phyloP scores from a whole-genome alignment of 2,888 invertebrate genomes.

The Cremastinae sp. region DNA sequence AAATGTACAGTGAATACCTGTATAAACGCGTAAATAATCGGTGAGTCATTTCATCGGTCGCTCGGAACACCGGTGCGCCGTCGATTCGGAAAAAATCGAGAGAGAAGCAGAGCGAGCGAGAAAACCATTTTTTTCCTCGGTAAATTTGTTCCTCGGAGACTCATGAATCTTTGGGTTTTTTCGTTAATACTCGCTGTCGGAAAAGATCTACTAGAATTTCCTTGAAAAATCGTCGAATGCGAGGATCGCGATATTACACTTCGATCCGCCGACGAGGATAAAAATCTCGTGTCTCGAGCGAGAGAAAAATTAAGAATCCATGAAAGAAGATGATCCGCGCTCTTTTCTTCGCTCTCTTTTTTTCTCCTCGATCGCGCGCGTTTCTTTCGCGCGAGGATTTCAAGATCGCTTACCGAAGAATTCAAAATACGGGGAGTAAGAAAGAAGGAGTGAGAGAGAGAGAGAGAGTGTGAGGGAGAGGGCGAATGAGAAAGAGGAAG shows the following conservation, averaged over 20 bases:
- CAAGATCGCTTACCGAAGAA: conserved; percentile 37
- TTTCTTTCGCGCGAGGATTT: conserved; percentile 22
- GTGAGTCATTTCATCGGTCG: conserved; percentile 53
- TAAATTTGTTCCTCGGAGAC: conserved; percentile 16
- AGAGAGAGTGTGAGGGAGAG: background rate
- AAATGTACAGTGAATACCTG: conserved; percentile 40
- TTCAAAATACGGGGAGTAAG: conserved; percentile 12
- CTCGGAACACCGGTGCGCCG: conserved; percentile 15
- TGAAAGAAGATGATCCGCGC: background rate
- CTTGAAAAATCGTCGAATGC: background rate
- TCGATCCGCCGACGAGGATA: too few relatives aligned
- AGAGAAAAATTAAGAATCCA: background rate
- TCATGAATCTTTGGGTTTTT: conserved; percentile 2
- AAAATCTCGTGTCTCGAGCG: too few relatives aligned
- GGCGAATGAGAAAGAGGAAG: too few relatives aligned
- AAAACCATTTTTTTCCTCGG: background rate
- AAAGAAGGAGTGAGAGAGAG: background rate
- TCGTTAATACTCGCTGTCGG: background rate
- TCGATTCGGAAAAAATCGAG: background rate
- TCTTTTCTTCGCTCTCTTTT: background rate
- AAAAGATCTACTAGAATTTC: background rate
- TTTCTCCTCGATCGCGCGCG: background rate
- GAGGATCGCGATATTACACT: background rate
- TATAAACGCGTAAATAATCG: conserved; percentile 48
- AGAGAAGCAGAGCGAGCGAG: background rate